phyloP scores from a whole-genome alignment of 2,797 vertebrate species.

The Microctenopoma lineatum region DNA sequence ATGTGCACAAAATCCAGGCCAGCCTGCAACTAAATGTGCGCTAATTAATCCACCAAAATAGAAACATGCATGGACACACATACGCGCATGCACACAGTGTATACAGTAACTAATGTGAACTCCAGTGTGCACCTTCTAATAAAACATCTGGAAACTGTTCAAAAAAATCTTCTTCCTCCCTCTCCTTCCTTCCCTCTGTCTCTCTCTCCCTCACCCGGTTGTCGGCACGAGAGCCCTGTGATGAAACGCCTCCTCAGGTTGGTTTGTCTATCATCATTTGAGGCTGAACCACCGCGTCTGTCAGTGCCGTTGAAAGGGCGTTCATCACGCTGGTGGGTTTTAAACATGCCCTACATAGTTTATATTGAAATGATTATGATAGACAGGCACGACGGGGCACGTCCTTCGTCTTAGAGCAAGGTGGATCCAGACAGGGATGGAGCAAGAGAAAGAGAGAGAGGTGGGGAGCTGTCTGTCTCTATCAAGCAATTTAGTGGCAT shows the following conservation, averaged over 20 bases:
- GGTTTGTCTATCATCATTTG: conserved; percentile 73
- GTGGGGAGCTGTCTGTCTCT: conserved; percentile 43
- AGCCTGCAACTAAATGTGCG: conserved; percentile 23
- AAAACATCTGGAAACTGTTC: conserved; percentile 81
- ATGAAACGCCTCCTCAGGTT: conserved; percentile 60
- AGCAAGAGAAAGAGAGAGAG: conserved; percentile 12
- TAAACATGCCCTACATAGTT: conserved; percentile 80
- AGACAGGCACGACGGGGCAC: conserved; percentile 68
- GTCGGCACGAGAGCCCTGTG: conserved; percentile 45
- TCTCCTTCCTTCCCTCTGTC: conserved; percentile 13
- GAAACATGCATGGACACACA: conserved; percentile 3
- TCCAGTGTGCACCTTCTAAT: conserved; percentile 76
- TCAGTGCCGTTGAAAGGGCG: conserved; percentile 70
- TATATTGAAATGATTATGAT: conserved; percentile 79
- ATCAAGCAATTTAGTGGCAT: conserved; percentile 43
- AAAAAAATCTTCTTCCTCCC: conserved; percentile 27
- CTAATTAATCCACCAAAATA: conserved; percentile 35
- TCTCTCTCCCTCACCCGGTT: conserved; percentile 27
- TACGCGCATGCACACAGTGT: conserved; percentile 9
- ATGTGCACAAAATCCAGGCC: conserved; percentile 15
- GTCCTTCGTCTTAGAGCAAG: conserved; percentile 40
- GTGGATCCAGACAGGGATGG: conserved; percentile 18
- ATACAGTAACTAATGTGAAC: conserved; percentile 65
- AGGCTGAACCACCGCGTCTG: conserved; percentile 66
- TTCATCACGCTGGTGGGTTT: conserved; percentile 72